Evolutionary conservation across 2,888 invertebrate species (phyloP), one percentile per base, ranked within the genome.

Genomic region (Brenthis hecate): DNA sequence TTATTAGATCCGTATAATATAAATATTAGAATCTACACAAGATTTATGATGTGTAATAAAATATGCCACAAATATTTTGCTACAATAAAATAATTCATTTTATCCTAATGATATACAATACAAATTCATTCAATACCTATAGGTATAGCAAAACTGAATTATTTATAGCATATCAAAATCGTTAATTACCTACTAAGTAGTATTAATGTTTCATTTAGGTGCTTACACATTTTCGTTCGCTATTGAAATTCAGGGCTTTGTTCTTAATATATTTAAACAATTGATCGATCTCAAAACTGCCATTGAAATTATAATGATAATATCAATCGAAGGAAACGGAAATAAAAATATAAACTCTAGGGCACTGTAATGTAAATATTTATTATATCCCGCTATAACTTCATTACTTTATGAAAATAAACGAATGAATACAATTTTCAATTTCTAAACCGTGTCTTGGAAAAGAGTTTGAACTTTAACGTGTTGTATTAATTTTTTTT

Each of bases 241-340:
- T 55, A 48, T 36, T 53, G 19, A 65, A 16, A 28, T 51, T n/a
- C 60, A 5, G 57, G 6, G 2, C 48, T 61, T 68, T 72, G 51
- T 66, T 72, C 75, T 72, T 74, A 79, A 79, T 75, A 70, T 65
- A 56, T 70, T 47, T 53, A 66, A 81, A 80, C 84, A 83, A 80
- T 74, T 77, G 87, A 76, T 65, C 72, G 75, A 81, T 85, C 79
- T 86, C 84, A 83, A 80, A 86, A 84, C 81, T 81, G 76, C 77
- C 82, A 78, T 68, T 75, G 77, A 79, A 79, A 75, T 72, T 81
- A 77, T 84, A 81, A 79, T 81, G 77, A 84, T 81, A 87, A 85
- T 82, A 86, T 81, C 75, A 76, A 73, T 71, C 73, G 68, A 78
- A 71, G 73, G 75, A 71, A 82, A 79, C 81, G 78, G 77, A 84